Base-by-base conservation (phyloP, 2,888 invertebrate genomes). In the Diarsia mendica region DNA sequence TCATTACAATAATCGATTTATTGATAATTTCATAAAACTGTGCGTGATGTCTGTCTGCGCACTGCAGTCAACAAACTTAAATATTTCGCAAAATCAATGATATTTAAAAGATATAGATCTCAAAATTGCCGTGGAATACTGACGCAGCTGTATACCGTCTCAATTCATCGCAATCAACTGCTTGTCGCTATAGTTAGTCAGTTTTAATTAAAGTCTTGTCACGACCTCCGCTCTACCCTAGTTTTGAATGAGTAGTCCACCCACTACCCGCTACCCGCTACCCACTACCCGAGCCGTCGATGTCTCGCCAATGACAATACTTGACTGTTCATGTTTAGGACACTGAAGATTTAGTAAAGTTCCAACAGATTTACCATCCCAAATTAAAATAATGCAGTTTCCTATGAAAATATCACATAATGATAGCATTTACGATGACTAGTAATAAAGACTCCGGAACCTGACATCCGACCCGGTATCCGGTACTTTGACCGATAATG, bases 1-100 rank as follows among this genome's bases (percentile, higher is more conserved):
- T 81, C 58, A 79, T 84, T 72, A 80, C 1, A 65, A 83, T 83
- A 72, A 72, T 79, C 28, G 28, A 55, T 61, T 79, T 72, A 61
- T 79, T 66, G 67, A 78, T 53, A 23, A 48, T 83, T 18, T 67
- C n/a, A 68, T 51, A 49, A 67, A 78, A 23, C n/a, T 33, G 33
- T 44, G 48, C 64, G 55, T 49, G 58, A 11, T 33, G 23, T 44
- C 13, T 61, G 33, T 44, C 53, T n/a, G n/a, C n/a, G 28, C 53
- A 18, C 48, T 68, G 64, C 33, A 53, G 33, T 55, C 10, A 82
- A 49, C 44, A 77, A 67, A 18, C n/a, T 33, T 20, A 0, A 15
- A 0, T 44, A 9, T 20, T 48, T 20, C 4, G 44, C 11, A 23
- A 44, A 44, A 48, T 33, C 10, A n/a, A 46, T 13, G 0, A 39